phyloP scores from a whole-genome alignment of 2,797 vertebrate species.

The Okamejei kenojei region DNA sequence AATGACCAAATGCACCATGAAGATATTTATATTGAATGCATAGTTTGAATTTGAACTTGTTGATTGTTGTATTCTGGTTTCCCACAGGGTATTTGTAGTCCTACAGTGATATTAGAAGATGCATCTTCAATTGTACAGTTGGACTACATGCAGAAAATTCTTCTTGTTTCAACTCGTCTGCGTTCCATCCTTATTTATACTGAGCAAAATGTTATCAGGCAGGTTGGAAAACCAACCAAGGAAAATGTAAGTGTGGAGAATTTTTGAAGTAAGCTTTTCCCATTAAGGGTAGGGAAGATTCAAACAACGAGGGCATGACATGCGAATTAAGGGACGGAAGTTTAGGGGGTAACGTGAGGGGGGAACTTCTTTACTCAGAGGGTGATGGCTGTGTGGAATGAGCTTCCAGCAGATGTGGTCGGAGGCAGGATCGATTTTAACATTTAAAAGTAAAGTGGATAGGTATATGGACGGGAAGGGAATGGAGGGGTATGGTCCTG shows the following conservation, averaged over 20 bases:
- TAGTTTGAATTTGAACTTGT: not conserved
- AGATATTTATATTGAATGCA: not conserved
- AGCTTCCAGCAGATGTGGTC: too few species aligned
- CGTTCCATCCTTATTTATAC: conserved; percentile 79
- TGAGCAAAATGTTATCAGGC: conserved; percentile 70
- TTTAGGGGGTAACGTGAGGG: too few species aligned
- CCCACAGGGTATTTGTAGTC: conserved; percentile 75
- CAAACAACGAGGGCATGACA: too few species aligned
- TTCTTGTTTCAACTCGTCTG: conserved; percentile 81
- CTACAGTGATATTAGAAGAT: conserved; percentile 78
- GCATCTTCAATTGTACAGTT: conserved; percentile 78
- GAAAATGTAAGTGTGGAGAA: conserved; percentile 65
- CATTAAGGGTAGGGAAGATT: too few species aligned
- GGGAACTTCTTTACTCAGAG: too few species aligned
- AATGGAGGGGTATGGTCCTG: too few species aligned
- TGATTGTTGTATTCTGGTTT: not conserved
- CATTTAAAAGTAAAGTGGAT: too few species aligned
- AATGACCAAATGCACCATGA: not conserved
- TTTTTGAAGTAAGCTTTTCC: too few species aligned
- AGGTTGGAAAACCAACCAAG: conserved; percentile 81
- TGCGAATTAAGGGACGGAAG: too few species aligned
- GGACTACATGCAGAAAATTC: conserved; percentile 85
- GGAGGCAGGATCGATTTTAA: too few species aligned
- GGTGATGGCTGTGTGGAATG: too few species aligned
- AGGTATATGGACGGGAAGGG: too few species aligned